Evolutionary conservation across 2,797 vertebrate species (phyloP).

Genomic region (Silurus lanzhouensis): DNA sequence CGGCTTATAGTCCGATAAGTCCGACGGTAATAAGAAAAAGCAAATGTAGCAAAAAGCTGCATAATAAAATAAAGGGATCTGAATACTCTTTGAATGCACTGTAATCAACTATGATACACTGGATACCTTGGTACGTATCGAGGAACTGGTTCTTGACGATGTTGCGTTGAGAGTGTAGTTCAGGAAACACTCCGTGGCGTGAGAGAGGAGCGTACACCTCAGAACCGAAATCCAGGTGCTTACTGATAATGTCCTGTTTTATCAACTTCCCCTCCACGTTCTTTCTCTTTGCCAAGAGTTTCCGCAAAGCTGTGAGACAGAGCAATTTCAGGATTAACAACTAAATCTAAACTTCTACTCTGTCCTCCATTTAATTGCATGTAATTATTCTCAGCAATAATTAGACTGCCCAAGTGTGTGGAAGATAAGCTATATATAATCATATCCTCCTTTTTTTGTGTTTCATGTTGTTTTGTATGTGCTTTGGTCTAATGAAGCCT

Average conservation of each 20-base stretch:
- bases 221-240: conserved; percentile 74
- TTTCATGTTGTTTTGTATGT: neutral
- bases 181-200: conserved; percentile 69
- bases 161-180: conserved; percentile 63
- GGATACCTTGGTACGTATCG: conserved; percentile 74
- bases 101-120: too few species aligned
- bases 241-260: conserved; percentile 72
- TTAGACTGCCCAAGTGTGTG: neutral
- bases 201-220: conserved; percentile 71
- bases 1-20: too few species aligned
- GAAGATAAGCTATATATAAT: neutral
- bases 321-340: neutral
- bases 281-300: conserved; percentile 74
- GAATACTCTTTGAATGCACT: too few species aligned
- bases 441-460: neutral
- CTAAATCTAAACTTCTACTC: neutral
- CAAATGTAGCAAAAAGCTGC: too few species aligned
- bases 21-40: too few species aligned
- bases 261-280: conserved; percentile 76
- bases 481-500: neutral
- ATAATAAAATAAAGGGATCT: too few species aligned
- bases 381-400: neutral
- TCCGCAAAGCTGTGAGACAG: conserved; percentile 78
- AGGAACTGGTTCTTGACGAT: conserved; percentile 72
- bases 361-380: neutral